These are phyloP conservation scores for Aphidius ervi DNA, from an alignment of 1,140 invertebrate species.

Conservation along the genomic window DNA sequence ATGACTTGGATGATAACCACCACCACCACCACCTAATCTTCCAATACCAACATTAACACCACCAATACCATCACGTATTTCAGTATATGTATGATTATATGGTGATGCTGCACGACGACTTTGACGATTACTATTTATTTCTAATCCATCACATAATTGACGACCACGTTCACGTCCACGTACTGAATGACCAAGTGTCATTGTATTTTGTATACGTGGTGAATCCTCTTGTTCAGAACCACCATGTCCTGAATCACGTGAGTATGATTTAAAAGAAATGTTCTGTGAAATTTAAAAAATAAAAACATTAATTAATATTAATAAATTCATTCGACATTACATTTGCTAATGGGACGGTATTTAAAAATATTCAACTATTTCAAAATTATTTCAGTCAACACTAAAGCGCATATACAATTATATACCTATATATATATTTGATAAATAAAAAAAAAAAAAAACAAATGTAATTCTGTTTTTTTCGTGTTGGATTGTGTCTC, in stretches of 20 bases:
- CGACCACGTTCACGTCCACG: constrained; percentile 26
- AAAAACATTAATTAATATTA: constrained; percentile 21
- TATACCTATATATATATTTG: no score
- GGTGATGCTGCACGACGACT: constrained; percentile 50
- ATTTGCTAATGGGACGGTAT: no score
- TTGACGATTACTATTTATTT: constrained; percentile 35
- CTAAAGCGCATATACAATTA: no score
- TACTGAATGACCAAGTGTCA: constrained; percentile 46
- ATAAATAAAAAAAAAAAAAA: no score
- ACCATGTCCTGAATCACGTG: constrained; percentile 61
- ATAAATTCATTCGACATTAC: background rate
- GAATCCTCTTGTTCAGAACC: constrained; percentile 64
- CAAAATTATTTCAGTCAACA: no score
- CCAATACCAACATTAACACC: constrained; percentile 19
- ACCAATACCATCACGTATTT: constrained; percentile 54
- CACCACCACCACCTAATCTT: constrained; percentile 34
- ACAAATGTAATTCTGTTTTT: no score
- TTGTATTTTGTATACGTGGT: constrained; percentile 56
- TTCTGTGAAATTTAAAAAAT: constrained; percentile 55
- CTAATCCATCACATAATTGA: constrained; percentile 40
- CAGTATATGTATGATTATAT: constrained; percentile 65
- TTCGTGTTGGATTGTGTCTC: no score
- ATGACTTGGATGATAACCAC: constrained; percentile 31
- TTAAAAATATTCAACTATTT: no score
- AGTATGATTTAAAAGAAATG: constrained; percentile 69